Evolutionary conservation across 2,797 vertebrate species (phyloP).

Genomic region (Tenualosa ilisha): DNA sequence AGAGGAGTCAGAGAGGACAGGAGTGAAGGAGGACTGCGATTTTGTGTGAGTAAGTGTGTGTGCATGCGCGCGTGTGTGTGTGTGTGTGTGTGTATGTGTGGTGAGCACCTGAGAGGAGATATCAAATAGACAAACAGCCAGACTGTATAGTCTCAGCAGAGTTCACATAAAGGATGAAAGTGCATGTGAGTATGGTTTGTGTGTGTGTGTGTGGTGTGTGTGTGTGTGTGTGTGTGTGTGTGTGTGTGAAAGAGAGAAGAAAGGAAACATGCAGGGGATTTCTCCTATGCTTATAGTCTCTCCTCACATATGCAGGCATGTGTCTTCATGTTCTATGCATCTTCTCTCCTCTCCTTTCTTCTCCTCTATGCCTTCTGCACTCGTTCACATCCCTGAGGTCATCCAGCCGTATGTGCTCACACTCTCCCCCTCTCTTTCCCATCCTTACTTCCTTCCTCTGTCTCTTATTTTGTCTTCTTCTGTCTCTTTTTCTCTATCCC

Average conservation of each 20-base stretch:
- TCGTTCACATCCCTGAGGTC: not conserved
- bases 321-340: not conserved
- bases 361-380: not conserved
- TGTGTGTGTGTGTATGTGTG: not conserved
- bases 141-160: too few species aligned
- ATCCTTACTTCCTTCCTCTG: not conserved
- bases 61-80: not conserved
- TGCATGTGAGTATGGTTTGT: too few species aligned
- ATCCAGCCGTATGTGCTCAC: not conserved
- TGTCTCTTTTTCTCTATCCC: not conserved
- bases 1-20: not conserved
- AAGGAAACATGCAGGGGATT: conserved; percentile 21
- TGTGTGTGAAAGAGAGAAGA: conserved; percentile 27
- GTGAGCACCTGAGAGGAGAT: not conserved
- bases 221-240: not conserved
- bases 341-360: not conserved
- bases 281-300: not conserved
- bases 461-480: too few species aligned
- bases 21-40: not conserved
- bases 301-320: not conserved
- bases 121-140: not conserved
- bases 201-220: too few species aligned
- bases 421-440: not conserved
- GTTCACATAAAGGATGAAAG: too few species aligned
- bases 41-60: not conserved